Conservation (phyloP, 2,888 invertebrate species). For the Augiades crinisus region DNA sequence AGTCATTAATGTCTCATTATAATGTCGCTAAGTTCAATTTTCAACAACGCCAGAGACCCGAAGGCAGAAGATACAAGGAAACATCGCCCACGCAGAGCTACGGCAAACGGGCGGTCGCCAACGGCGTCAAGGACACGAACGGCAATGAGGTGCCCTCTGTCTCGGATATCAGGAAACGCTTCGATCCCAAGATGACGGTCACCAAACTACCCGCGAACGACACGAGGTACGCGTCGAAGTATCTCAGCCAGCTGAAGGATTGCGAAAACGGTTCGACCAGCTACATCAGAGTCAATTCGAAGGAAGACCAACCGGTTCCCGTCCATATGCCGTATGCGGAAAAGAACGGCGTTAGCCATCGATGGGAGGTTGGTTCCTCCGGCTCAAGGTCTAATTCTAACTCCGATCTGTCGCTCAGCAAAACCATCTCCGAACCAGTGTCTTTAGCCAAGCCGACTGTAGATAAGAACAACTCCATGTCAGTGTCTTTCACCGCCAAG, state of each 20-base stretch:
- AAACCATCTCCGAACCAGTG: conserved; percentile 70
- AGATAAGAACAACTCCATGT: conserved; percentile 59
- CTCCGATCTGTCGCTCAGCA: conserved; percentile 68
- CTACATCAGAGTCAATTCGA: conserved; percentile 58
- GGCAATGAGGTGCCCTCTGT: conserved; percentile 82
- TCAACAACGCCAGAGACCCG: conserved; percentile 66
- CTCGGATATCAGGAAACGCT: conserved; percentile 81
- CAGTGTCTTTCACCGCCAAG: conserved; percentile 60
- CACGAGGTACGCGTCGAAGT: conserved; percentile 54
- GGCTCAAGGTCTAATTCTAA: conserved; percentile 65
- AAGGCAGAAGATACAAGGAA: conserved; percentile 71
- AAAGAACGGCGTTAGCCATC: conserved; percentile 56
- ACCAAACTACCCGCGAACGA: conserved; percentile 73
- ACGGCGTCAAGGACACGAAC: conserved; percentile 80
- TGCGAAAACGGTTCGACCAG: conserved; percentile 65
- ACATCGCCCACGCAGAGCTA: conserved; percentile 58
- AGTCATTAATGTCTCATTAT: conserved; percentile 34
- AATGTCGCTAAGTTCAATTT: conserved; percentile 55
- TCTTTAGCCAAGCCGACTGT: conserved; percentile 56
- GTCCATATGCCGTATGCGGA: conserved; percentile 69
- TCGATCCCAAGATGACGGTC: conserved; percentile 77
- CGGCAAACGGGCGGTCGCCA: conserved; percentile 63
- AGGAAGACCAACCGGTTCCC: conserved; percentile 71
- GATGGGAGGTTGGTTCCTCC: conserved; percentile 58
- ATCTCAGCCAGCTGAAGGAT: conserved; percentile 65